Percentiles rank a stretch among this genome's conserved stretches.
Evolutionary conservation across 2,797 vertebrate species (phyloP).

Genomic region (Alcedo quadribrachys): DNA sequence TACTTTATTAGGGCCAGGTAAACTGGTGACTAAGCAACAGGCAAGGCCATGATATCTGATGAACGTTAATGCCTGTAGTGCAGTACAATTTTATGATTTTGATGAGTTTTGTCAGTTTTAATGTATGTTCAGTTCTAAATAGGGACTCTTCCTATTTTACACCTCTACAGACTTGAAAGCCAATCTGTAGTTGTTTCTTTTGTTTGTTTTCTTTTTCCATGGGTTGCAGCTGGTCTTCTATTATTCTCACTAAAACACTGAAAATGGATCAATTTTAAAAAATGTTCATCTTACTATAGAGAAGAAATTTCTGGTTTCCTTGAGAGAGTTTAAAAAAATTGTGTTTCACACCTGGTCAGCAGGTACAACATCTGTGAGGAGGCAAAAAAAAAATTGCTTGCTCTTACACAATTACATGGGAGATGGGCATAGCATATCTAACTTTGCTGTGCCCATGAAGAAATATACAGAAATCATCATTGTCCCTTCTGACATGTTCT

Average conservation of each 20-base stretch:
- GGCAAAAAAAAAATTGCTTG: neutral
- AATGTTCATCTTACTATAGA: neutral
- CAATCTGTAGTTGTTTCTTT: neutral
- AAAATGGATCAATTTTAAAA: neutral
- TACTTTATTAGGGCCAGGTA: neutral
- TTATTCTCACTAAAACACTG: neutral
- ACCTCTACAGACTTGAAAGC: neutral
- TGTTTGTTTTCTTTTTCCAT: neutral
- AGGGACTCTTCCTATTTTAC: neutral
- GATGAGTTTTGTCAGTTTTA: neutral
- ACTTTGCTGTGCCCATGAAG: neutral
- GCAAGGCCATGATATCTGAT: neutral
- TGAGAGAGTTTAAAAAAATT: neutral
- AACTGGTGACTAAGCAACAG: conserved; percentile 10
- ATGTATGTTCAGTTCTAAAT: neutral
- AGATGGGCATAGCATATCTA: neutral
- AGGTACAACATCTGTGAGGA: neutral
- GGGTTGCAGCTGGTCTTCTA: neutral
- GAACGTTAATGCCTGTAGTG: neutral
- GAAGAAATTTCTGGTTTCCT: neutral
- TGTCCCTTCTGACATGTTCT: neutral
- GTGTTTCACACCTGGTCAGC: neutral
- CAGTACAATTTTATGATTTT: neutral
- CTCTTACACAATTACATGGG: neutral
- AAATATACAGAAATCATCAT: neutral